Percentiles rank a stretch among this genome's conserved stretches.
Evolutionary conservation across 2,888 invertebrate genomes (phyloP).

Genomic region (Lymantria monacha): DNA sequence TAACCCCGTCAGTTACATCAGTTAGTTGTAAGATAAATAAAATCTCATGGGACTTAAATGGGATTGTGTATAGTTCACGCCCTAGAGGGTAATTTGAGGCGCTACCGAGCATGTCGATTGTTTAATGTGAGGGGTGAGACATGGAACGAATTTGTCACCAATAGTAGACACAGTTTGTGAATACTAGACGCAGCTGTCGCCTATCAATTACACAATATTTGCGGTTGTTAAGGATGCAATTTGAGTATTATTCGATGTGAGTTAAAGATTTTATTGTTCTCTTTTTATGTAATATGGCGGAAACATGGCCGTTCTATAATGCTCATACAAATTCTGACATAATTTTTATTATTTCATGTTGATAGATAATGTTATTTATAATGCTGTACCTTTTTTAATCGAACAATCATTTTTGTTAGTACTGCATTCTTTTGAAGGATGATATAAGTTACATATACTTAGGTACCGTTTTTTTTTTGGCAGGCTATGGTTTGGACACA

Average conservation of each 20-base stretch:
- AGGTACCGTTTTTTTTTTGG: no score
- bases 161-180: conserved; percentile 51
- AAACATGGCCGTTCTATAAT: not conserved
- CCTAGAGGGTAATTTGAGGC: conserved; percentile 52
- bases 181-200: conserved; percentile 59
- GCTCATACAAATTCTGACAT: not conserved
- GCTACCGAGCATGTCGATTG: conserved; percentile 45
- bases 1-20: not conserved
- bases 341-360: no score
- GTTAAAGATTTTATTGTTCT: conserved; percentile 63
- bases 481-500: no score
- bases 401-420: no score
- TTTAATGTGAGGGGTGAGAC: conserved; percentile 54
- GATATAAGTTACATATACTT: no score
- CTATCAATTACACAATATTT: conserved; percentile 71
- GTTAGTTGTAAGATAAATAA: conserved; percentile 31
- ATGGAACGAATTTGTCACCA: conserved; percentile 73
- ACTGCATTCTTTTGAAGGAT: no score
- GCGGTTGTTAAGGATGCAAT: conserved; percentile 73
- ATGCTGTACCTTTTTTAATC: no score
- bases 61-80: conserved; percentile 52
- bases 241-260: conserved; percentile 72
- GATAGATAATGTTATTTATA: no score
- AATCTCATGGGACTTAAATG: conserved; percentile 44
- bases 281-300: conserved; percentile 25